phyloP scores from a whole-genome alignment of 2,888 invertebrate genomes.

The Eilema caniola region DNA sequence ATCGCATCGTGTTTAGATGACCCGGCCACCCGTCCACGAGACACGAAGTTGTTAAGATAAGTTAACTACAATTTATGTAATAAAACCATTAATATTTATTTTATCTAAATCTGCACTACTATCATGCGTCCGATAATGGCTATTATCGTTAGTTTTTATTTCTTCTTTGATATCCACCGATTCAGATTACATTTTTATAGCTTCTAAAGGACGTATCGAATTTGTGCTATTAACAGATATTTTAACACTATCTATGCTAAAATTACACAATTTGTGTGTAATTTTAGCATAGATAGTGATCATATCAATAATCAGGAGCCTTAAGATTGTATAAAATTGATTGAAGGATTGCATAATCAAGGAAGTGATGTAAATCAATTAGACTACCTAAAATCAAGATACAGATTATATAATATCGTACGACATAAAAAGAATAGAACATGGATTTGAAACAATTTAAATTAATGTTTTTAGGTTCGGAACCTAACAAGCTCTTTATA shows the following conservation, averaged over 20 bases:
- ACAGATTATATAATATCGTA: not conserved
- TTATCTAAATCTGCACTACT: not conserved
- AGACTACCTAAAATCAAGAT: not conserved
- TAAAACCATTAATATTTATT: not conserved
- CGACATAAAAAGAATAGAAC: not conserved
- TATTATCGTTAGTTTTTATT: not conserved
- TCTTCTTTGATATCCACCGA: not conserved
- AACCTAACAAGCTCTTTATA: too few relatives aligned
- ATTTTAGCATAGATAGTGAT: too few relatives aligned
- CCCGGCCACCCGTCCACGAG: not conserved
- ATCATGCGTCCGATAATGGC: not conserved
- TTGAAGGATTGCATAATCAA: not conserved
- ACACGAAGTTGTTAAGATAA: not conserved
- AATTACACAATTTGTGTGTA: not conserved
- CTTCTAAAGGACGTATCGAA: not conserved
- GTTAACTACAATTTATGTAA: not conserved
- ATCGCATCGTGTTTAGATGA: not conserved
- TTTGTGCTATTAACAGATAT: constrained; percentile 5
- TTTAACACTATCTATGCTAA: not conserved
- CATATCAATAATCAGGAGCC: not conserved
- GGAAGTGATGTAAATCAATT: not conserved
- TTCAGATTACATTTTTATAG: not conserved
- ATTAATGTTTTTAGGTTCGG: too few relatives aligned
- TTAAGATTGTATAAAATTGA: not conserved
- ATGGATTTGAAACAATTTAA: too few relatives aligned